phyloP scores from a whole-genome alignment of 1,140 invertebrate species.

The Drusus annulatus region DNA sequence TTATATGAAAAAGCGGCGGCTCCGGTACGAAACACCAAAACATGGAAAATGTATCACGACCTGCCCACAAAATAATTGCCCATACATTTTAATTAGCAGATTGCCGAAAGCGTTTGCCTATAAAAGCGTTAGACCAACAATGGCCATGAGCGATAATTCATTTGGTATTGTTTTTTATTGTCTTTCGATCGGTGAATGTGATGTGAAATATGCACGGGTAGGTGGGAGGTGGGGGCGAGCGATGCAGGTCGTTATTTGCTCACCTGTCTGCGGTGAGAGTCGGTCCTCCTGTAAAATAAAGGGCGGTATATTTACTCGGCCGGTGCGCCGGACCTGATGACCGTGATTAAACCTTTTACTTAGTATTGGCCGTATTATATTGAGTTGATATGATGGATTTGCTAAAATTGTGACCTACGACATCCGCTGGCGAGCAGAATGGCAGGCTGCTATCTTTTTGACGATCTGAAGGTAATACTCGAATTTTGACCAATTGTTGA shows the following conservation, averaged over 20 bases:
- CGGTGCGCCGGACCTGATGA: constrained; percentile 18
- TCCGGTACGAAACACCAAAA: background rate
- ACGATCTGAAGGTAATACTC: too few species aligned
- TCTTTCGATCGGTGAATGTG: constrained; percentile 9
- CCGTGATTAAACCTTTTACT: too few species aligned
- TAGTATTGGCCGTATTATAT: too few species aligned
- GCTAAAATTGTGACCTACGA: too few species aligned
- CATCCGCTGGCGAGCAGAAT: too few species aligned
- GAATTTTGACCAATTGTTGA: too few species aligned
- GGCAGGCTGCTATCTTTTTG: too few species aligned
- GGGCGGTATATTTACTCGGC: constrained; percentile 12
- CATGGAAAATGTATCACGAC: constrained; percentile 3
- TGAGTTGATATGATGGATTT: too few species aligned
- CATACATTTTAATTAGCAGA: constrained; percentile 36
- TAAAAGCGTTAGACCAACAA: constrained; percentile 21
- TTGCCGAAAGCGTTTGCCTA: constrained; percentile 33
- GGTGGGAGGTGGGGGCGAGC: background rate
- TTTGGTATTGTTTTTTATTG: constrained; percentile 31
- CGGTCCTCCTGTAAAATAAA: too few species aligned
- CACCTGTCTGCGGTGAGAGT: constrained; percentile 21
- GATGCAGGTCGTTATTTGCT: constrained; percentile 18
- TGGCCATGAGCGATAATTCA: constrained; percentile 28
- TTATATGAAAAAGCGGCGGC: too few species aligned
- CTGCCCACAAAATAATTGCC: constrained; percentile 12
- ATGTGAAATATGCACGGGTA: background rate